Conservation (phyloP, 2,797 vertebrate species). For the Avahi laniger region DNA sequence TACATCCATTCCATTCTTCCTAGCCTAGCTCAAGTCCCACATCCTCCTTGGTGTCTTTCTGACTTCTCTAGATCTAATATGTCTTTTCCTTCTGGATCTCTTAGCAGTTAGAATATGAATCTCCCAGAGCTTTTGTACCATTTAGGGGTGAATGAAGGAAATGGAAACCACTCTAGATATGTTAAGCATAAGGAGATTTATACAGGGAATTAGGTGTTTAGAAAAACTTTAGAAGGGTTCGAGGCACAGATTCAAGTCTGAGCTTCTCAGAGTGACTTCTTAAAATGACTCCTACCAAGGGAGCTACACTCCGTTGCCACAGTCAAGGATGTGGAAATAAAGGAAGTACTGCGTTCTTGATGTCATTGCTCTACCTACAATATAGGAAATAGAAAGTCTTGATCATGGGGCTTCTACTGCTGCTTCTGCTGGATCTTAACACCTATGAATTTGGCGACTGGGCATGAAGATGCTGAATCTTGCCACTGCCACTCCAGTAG, state of each 20-base stretch:
- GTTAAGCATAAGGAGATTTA: background rate
- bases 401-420: background rate
- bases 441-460: background rate
- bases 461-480: background rate
- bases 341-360: background rate
- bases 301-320: background rate
- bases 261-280: background rate
- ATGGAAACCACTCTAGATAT: background rate
- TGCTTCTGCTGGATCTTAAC: background rate
- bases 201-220: background rate
- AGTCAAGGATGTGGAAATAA: background rate
- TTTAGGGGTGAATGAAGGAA: background rate
- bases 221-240: background rate
- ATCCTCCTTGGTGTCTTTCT: background rate
- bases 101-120: background rate
- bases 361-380: background rate
- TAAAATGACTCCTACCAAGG: background rate
- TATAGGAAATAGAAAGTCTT: background rate
- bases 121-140: background rate
- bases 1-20: background rate
- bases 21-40: background rate
- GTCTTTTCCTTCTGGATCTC: background rate
- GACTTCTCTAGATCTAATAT: background rate
- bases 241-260: background rate
- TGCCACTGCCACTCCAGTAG: background rate